These are phyloP conservation scores for Eumeta japonica DNA, from an alignment of 1,140 invertebrate genomes.

Conservation along the genomic window DNA sequence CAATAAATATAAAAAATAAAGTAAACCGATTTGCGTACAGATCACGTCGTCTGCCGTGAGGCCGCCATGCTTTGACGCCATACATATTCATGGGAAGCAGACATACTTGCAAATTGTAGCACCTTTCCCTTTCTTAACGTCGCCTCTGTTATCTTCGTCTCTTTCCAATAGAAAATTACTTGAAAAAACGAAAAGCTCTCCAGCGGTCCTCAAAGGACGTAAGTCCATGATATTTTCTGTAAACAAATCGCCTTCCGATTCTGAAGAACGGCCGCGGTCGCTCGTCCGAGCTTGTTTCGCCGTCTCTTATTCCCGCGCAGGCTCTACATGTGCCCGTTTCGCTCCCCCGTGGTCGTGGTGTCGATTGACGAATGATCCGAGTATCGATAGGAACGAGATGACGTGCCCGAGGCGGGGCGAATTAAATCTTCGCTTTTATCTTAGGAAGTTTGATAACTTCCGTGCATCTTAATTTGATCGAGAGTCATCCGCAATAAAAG, in stretches of 20 bases:
- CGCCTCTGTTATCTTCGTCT: neutral
- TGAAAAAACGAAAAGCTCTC: neutral
- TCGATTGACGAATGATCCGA: constrained; percentile 41
- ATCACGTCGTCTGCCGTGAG: neutral
- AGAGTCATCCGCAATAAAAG: no score
- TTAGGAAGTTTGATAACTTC: no score
- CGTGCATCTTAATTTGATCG: no score
- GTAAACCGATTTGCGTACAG: neutral
- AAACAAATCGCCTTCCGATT: constrained; percentile 17
- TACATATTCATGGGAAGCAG: constrained; percentile 1
- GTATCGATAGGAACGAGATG: constrained; percentile 25
- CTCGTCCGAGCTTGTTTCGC: neutral
- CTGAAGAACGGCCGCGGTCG: constrained; percentile 12
- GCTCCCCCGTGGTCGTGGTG: constrained; percentile 20
- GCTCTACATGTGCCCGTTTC: constrained; percentile 23
- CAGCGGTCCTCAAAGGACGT: neutral
- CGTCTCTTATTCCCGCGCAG: constrained; percentile 19
- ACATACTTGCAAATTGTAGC: neutral
- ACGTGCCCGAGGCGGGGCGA: constrained; percentile 18
- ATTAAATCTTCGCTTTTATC: no score
- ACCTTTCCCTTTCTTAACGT: neutral
- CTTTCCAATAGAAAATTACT: constrained; percentile 1
- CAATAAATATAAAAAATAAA: neutral
- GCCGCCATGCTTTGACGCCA: constrained; percentile 1
- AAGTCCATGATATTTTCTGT: neutral